These are phyloP conservation scores for Muricea muricata DNA, from an alignment of 92 coral and sea anemone species.

Conservation along the genomic window DNA sequence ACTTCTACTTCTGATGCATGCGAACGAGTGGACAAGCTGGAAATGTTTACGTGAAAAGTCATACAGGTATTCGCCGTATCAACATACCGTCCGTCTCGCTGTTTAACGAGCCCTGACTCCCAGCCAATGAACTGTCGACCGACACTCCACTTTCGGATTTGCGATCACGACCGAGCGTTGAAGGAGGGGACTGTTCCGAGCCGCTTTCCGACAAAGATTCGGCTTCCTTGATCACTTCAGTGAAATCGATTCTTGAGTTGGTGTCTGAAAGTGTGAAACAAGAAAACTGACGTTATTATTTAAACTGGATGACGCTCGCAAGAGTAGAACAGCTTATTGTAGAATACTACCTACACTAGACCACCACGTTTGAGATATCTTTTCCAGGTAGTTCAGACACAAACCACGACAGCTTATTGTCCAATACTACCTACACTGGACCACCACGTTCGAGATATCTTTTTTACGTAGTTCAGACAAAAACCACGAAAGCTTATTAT, in stretches of 20 bases:
- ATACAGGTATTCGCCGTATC: no score
- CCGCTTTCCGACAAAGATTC: constrained; percentile 47
- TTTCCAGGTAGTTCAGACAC: background rate
- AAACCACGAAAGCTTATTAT: no score
- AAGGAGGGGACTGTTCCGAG: constrained; percentile 30
- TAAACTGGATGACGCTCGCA: background rate
- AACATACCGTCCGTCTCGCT: constrained; percentile 42
- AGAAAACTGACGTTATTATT: background rate
- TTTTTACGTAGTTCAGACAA: background rate
- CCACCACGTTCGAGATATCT: background rate
- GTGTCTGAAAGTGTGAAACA: background rate
- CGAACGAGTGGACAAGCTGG: no score
- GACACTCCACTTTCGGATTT: constrained; percentile 30
- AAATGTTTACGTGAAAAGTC: no score
- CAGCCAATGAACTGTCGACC: constrained; percentile 25
- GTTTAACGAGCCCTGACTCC: constrained; percentile 43
- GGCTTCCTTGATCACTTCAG: constrained; percentile 38
- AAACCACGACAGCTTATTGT: background rate
- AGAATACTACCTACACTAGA: no score
- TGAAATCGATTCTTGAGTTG: constrained; percentile 22
- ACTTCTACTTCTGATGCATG: no score
- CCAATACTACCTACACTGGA: background rate
- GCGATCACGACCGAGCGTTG: constrained; percentile 30
- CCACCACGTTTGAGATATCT: background rate
- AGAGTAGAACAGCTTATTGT: no score